phyloP scores from a whole-genome alignment of 2,888 invertebrate species.

The Polydesmus complanatus region DNA sequence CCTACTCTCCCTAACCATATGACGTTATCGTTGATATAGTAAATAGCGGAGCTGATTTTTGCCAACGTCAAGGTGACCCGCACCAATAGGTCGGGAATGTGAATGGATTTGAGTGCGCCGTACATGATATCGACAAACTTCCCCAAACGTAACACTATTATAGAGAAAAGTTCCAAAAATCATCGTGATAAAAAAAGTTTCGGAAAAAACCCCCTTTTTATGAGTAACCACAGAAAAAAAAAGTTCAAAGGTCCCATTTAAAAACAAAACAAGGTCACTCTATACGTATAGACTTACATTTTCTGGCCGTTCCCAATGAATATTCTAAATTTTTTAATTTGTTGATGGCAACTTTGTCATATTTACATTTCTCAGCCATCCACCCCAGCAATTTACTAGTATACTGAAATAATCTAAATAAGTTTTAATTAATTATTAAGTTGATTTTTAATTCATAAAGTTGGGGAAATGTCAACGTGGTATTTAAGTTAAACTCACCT shows the following conservation, averaged over 20 bases:
- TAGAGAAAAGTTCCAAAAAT: conserved; percentile 19
- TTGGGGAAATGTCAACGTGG: too few relatives aligned
- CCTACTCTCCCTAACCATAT: conserved; percentile 55
- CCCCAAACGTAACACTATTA: conserved; percentile 67
- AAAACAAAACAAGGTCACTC: neutral
- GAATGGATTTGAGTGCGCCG: conserved; percentile 52
- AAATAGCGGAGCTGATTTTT: conserved; percentile 63
- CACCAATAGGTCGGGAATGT: conserved; percentile 55
- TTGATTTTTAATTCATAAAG: too few relatives aligned
- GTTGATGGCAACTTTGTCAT: conserved; percentile 51
- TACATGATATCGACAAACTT: conserved; percentile 69
- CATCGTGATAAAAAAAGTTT: conserved; percentile 9
- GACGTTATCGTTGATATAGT: conserved; percentile 69
- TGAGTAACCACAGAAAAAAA: neutral
- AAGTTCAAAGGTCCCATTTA: neutral
- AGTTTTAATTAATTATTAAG: neutral
- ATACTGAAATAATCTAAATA: conserved; percentile 61
- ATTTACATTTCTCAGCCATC: conserved; percentile 47
- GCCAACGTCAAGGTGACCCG: conserved; percentile 59
- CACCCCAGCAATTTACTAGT: conserved; percentile 67
- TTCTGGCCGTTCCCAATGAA: conserved; percentile 69
- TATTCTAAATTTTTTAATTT: conserved; percentile 67
- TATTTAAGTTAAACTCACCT: conserved; percentile 1
- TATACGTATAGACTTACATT: conserved; percentile 46
- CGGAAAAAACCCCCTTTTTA: too few relatives aligned